Conservation (phyloP, 2,113 vertebrate species). For the Vulpes lagopus region DNA sequence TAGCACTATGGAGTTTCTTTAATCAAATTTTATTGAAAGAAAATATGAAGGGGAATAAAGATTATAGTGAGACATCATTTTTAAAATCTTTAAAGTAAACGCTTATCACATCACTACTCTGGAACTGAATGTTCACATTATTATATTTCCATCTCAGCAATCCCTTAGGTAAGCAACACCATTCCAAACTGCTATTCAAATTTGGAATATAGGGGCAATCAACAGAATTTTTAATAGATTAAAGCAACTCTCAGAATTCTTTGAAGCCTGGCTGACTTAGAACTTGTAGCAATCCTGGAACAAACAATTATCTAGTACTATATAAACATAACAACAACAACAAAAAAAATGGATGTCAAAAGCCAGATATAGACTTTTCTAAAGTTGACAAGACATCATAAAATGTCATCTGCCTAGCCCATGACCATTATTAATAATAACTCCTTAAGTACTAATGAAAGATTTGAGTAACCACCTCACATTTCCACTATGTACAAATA, state of each 20-base stretch:
- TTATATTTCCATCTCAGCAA: constrained; percentile 26
- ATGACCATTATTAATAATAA: not conserved
- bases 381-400: not conserved
- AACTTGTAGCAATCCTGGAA: not conserved
- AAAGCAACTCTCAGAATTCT: not conserved
- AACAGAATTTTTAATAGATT: not conserved
- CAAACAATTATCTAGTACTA: not conserved
- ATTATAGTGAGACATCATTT: constrained; percentile 56
- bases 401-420: not conserved
- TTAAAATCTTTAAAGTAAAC: constrained; percentile 22
- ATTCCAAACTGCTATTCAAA: constrained; percentile 14
- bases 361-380: not conserved
- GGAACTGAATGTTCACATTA: constrained; percentile 19
- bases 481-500: not conserved
- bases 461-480: not conserved
- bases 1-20: not conserved
- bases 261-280: not conserved
- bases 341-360: not conserved
- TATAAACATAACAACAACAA: not conserved
- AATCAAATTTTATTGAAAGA: constrained; percentile 52
- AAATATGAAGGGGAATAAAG: constrained; percentile 32
- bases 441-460: not conserved
- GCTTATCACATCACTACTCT: constrained; percentile 48
- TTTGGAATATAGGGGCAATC: not conserved
- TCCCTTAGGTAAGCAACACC: not conserved